phyloP scores from a whole-genome alignment of 2,113 vertebrate species.

The Microcebus lehilahytsara region DNA sequence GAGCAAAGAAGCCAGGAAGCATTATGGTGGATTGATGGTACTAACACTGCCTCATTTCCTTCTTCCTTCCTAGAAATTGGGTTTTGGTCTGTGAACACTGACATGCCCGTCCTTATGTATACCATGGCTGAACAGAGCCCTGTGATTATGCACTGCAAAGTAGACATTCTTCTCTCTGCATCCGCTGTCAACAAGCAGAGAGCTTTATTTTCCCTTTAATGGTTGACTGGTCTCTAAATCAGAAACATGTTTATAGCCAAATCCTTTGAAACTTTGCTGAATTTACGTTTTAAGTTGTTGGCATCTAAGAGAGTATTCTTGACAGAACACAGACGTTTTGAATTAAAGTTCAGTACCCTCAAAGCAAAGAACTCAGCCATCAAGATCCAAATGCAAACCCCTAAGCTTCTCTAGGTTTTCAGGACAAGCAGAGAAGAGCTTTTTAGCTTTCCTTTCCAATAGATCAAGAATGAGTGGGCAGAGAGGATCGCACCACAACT shows the following conservation, averaged over 20 bases:
- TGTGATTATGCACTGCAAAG: too few relatives aligned
- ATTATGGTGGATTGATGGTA: not conserved
- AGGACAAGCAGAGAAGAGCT: not conserved
- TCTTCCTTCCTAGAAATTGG: not conserved
- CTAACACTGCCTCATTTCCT: not conserved
- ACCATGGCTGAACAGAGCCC: not conserved
- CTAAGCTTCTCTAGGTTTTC: not conserved
- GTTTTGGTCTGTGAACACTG: not conserved
- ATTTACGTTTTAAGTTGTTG: not conserved
- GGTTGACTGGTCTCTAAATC: not conserved
- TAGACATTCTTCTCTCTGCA: accelerated
- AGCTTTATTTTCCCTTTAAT: not conserved
- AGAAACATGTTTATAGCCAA: not conserved
- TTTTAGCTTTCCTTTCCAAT: not conserved
- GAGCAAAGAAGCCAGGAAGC: not conserved
- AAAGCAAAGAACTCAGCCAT: not conserved
- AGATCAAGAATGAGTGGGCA: not conserved
- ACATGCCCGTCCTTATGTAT: accelerated
- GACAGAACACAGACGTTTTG: not conserved
- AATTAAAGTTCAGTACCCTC: constrained; percentile 15
- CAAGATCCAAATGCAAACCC: not conserved
- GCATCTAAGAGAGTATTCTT: not conserved
- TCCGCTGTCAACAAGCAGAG: not conserved
- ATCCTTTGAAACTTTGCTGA: not conserved
- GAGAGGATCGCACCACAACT: not conserved